These are phyloP conservation scores for Eulemur macaco DNA, from an alignment of 2,113 vertebrate species.

Conservation along the genomic window DNA sequence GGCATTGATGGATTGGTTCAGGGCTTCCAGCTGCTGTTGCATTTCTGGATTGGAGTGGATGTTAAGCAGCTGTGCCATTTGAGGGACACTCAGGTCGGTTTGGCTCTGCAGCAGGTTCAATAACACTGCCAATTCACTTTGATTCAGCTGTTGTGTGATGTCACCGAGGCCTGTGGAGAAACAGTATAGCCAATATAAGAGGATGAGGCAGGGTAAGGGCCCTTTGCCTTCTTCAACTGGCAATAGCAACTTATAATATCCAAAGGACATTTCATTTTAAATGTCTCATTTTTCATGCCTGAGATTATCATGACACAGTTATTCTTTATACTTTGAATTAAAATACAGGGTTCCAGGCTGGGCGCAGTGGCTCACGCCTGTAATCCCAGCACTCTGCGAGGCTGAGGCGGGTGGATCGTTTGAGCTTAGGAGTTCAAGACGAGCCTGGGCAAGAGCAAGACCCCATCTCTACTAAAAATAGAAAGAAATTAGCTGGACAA, in stretches of 20 bases:
- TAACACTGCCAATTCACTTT: conserved; percentile 95
- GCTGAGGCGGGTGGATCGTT: too few species aligned
- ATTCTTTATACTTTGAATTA: conserved; percentile 27
- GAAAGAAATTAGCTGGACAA: too few species aligned
- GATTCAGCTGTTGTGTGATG: conserved; percentile 96
- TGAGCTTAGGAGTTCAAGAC: too few species aligned
- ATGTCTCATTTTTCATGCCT: conserved; percentile 38
- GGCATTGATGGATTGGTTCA: conserved; percentile 93
- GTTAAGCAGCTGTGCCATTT: conserved; percentile 95
- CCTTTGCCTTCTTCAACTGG: conserved; percentile 29
- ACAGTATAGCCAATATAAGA: conserved; percentile 38
- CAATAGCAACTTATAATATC: conserved; percentile 15
- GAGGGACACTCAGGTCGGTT: conserved; percentile 93
- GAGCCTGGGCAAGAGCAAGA: too few species aligned
- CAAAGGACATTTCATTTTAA: conserved; percentile 48
- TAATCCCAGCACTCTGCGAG: too few species aligned
- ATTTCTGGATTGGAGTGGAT: conserved; percentile 92
- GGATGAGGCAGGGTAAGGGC: conserved; percentile 16
- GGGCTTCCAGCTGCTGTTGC: conserved; percentile 91
- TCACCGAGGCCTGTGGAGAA: conserved; percentile 89
- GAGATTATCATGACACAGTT: not conserved
- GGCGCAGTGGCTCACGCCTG: too few species aligned
- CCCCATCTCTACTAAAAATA: too few species aligned
- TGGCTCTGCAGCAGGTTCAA: conserved; percentile 98
- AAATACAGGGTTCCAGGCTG: not conserved